Percentiles rank a stretch among this genome's conserved stretches.
Conservation (phyloP, 1,140 invertebrate species). For the Orchesella cincta region DNA sequence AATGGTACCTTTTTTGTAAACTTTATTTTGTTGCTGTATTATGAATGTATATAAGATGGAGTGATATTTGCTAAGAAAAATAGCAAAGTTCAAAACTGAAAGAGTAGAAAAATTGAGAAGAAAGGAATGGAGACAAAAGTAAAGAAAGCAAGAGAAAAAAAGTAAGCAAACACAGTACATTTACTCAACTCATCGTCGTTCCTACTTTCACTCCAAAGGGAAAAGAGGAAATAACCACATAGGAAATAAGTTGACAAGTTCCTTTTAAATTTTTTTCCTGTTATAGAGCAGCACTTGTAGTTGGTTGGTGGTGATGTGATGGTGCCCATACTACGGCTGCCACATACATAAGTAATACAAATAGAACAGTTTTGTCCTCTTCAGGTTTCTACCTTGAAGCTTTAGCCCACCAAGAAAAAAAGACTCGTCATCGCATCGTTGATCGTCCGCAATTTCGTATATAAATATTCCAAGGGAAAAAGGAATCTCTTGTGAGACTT, state of each 20-base stretch:
- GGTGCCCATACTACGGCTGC: no score
- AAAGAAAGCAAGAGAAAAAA: not conserved
- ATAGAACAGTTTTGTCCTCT: not conserved
- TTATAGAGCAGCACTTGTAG: not conserved
- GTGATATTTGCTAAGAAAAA: no score
- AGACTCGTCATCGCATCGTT: not conserved
- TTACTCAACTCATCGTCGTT: not conserved
- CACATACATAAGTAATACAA: no score
- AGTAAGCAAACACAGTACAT: not conserved
- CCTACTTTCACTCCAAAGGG: constrained; percentile 3
- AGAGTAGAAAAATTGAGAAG: not conserved
- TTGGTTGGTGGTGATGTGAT: no score
- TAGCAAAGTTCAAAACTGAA: not conserved
- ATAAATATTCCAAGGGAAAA: not conserved
- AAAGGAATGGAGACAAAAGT: not conserved
- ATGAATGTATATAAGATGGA: no score
- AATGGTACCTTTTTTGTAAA: no score
- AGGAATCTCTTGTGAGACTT: not conserved
- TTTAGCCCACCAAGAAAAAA: not conserved
- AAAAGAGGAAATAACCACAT: not conserved
- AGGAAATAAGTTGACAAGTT: constrained; percentile 17
- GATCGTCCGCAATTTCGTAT: not conserved
- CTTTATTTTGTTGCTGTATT: no score
- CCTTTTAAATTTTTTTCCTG: not conserved
- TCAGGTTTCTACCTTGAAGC: not conserved